Evolutionary conservation across 2,797 vertebrate species (phyloP), one percentile per base, ranked within the genome.

Genomic region (Eremophila alpestris): DNA sequence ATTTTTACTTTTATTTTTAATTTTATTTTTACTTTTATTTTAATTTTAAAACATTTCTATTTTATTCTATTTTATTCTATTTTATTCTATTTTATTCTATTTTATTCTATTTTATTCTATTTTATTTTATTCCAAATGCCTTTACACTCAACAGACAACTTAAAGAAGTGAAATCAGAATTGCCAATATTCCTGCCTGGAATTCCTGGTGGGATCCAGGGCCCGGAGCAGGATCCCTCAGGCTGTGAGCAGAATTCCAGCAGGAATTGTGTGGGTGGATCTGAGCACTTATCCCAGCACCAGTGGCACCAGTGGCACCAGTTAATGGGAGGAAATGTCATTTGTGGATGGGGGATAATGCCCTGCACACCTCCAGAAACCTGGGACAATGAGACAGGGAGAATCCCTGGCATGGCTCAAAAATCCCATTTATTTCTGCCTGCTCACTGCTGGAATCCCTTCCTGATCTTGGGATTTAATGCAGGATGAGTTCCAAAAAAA

Each of bases 241-340:
- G 27, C 75, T 85, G 87, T 89, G 75, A 54, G 5, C 73, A 15
- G 5, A 16, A 5, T n/a, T 41, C 13, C 13, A 52, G 11, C 82
- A 48, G 92, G 71, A 80, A 89, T 74, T 8, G 64, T 67, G 93
- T 29, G 93, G 92, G 93, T 67, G 82, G 85, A 80, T 62, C 3
- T 1, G 71, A 94, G 92, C 91, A 80, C 92, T 93, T 77, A 87
- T 20, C 85, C 63, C 36, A 51, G 49, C 78, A n/a, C 68, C 36
- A 94, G 73, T 71, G 62, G 70, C 91, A 77, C 84, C 84, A 76
- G 58, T 54, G 91, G 64, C 69, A 27, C 9, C 13, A 92, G 78
- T 80, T 90, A 91, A 94, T 94, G 93, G 95, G 89, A 40, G 90
- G n/a, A 77, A 51, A 91, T 67, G 93, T 65, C 87, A 95, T 95